phyloP scores from a whole-genome alignment of 2,113 vertebrate genomes.

The Chrysochloris asiatica region DNA sequence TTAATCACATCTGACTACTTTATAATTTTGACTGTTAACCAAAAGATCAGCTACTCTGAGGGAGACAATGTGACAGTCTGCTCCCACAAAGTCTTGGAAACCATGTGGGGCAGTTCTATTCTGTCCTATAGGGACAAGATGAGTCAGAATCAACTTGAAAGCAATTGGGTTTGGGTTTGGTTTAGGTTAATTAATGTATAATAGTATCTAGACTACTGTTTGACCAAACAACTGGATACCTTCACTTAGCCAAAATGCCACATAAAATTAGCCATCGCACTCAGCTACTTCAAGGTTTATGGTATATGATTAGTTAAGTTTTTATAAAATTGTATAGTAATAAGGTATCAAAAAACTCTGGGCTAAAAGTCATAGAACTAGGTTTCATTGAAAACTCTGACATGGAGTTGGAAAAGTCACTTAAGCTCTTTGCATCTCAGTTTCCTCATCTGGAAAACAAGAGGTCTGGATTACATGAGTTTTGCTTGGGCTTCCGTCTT shows the following conservation, averaged over 20 bases:
- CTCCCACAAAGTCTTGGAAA: neutral
- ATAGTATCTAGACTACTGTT: neutral
- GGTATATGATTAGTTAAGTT: conserved; percentile 36
- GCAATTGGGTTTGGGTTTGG: neutral
- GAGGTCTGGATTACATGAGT: neutral
- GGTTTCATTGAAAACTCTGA: conserved; percentile 30
- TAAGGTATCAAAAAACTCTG: too few relatives aligned
- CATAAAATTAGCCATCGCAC: neutral
- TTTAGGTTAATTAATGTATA: neutral
- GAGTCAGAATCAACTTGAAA: neutral
- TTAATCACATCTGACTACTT: neutral
- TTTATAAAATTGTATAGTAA: conserved; percentile 55
- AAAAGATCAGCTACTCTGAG: neutral
- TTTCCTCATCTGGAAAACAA: too few relatives aligned
- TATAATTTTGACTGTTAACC: neutral
- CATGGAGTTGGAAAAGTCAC: neutral
- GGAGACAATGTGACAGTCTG: neutral
- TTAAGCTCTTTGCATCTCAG: too few relatives aligned
- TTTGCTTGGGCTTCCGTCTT: neutral
- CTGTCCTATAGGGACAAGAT: neutral
- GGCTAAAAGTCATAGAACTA: conserved; percentile 36
- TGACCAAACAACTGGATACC: neutral
- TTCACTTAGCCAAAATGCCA: neutral
- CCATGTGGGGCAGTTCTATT: neutral
- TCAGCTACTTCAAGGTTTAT: conserved; percentile 39